Conservation (phyloP, 2,888 invertebrate species). For the Protodeltote pygarga region DNA sequence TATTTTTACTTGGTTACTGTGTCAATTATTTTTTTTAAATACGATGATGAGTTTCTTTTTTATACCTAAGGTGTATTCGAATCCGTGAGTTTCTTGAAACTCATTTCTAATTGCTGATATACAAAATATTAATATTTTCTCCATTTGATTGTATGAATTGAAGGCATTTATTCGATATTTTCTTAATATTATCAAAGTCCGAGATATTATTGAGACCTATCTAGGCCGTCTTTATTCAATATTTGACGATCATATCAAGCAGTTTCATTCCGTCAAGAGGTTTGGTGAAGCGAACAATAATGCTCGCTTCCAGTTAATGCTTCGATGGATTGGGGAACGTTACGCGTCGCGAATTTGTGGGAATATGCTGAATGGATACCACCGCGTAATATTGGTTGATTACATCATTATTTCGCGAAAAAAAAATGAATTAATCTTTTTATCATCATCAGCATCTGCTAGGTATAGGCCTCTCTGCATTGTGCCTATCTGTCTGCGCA, state of each 20-base stretch:
- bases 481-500: not conserved
- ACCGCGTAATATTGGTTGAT: conserved; percentile 40
- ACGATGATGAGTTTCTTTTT: no score
- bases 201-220: not conserved
- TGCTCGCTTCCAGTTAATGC: conserved; percentile 74
- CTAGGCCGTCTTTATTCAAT: conserved; percentile 59
- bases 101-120: no score
- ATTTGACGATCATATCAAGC: conserved; percentile 69
- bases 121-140: conserved; percentile 2
- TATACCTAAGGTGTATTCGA: no score
- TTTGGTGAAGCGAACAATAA: conserved; percentile 71
- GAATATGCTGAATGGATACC: conserved; percentile 65
- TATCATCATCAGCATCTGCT: no score
- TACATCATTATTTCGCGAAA: conserved; percentile 22
- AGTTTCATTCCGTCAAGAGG: conserved; percentile 59
- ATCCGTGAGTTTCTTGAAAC: no score
- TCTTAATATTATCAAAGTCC: conserved; percentile 6
- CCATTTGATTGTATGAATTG: not conserved
- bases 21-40: no score
- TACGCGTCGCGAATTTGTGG: conserved; percentile 59
- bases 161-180: conserved; percentile 7
- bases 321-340: conserved; percentile 65
- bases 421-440: no score
- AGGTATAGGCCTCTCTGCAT: no score
- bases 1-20: no score